A percentile compares a stretch with the other conserved stretches of the same genome.
phyloP scores from a whole-genome alignment of 92 coral and sea anemone species.

The Actinernus sp. region DNA sequence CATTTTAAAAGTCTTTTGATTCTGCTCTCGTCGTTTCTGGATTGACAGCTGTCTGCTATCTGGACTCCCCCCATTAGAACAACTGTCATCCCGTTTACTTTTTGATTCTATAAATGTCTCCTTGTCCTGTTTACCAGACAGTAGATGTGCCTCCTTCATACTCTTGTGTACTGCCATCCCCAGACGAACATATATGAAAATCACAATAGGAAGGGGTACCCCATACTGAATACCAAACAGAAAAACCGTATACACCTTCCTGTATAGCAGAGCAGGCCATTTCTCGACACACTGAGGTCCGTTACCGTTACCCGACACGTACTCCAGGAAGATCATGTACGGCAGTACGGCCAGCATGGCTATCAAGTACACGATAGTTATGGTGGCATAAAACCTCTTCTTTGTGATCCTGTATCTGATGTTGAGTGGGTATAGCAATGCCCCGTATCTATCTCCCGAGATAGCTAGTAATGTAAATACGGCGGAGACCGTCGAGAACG shows the following conservation, averaged over 20 bases:
- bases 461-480: slow-evolving; percentile 88
- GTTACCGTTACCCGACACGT: not conserved
- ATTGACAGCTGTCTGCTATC: slow-evolving; percentile 25
- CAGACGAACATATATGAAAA: slow-evolving; percentile 65
- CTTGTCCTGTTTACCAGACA: slow-evolving; percentile 2
- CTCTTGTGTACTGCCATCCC: slow-evolving; percentile 68
- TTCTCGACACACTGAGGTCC: slow-evolving; percentile 72
- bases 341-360: slow-evolving; percentile 74
- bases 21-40: slow-evolving; percentile 63
- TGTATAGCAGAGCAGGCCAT: slow-evolving; percentile 63
- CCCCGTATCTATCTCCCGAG: slow-evolving; percentile 86
- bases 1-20: slow-evolving; percentile 84
- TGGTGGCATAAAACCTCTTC: slow-evolving; percentile 59
- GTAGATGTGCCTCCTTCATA: slow-evolving; percentile 45
- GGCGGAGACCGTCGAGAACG: slow-evolving; percentile 84
- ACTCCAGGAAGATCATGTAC: slow-evolving; percentile 47
- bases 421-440: slow-evolving; percentile 86
- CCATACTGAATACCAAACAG: slow-evolving; percentile 87
- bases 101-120: not conserved
- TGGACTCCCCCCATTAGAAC: slow-evolving; percentile 1
- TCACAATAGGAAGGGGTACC: slow-evolving; percentile 74
- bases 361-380: slow-evolving; percentile 53
- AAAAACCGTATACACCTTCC: slow-evolving; percentile 78
- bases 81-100: slow-evolving; percentile 1
- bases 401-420: slow-evolving; percentile 77